phyloP scores from a whole-genome alignment of 2,797 vertebrate species.

The Hoplostethus mediterraneus region DNA sequence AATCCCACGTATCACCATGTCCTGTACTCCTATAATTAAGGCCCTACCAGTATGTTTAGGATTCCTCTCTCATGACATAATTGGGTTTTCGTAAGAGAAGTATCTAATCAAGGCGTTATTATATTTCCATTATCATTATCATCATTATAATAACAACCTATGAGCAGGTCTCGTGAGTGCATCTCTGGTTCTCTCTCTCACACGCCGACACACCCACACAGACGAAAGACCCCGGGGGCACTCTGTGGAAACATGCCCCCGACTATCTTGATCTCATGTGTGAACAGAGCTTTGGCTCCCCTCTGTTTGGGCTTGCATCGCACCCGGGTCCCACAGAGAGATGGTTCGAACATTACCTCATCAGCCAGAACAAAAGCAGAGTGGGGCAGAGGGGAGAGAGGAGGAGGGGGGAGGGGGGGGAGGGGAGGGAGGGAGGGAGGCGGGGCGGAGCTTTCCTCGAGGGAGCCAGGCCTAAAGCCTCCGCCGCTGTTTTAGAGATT shows the following conservation, averaged over 20 bases:
- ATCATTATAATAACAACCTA: constrained; percentile 74
- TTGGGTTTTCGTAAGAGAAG: constrained; percentile 48
- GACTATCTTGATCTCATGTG: constrained; percentile 82
- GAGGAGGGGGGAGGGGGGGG: constrained; percentile 40
- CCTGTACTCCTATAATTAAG: constrained; percentile 57
- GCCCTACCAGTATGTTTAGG: constrained; percentile 58
- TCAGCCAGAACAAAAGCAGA: constrained; percentile 76
- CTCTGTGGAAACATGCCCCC: constrained; percentile 81
- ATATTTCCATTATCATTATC: constrained; percentile 76
- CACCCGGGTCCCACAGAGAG: constrained; percentile 66
- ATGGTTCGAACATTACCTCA: constrained; percentile 84
- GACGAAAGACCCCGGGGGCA: constrained; percentile 49
- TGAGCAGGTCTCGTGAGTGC: constrained; percentile 62
- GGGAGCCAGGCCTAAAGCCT: constrained; percentile 60
- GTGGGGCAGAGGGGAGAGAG: constrained; percentile 48
- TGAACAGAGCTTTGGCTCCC: constrained; percentile 79
- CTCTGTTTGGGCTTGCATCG: constrained; percentile 84
- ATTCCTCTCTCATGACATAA: constrained; percentile 70
- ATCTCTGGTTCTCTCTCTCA: constrained; percentile 50
- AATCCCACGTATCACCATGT: constrained; percentile 19
- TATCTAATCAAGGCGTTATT: constrained; percentile 77
- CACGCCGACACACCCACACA: constrained; percentile 51
- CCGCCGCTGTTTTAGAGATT: constrained; percentile 76
- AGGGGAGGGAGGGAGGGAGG: constrained; percentile 37
- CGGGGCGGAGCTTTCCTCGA: constrained; percentile 49